phyloP scores from a whole-genome alignment of 2,888 invertebrate genomes.

The Rotaria magnacalcarata region DNA sequence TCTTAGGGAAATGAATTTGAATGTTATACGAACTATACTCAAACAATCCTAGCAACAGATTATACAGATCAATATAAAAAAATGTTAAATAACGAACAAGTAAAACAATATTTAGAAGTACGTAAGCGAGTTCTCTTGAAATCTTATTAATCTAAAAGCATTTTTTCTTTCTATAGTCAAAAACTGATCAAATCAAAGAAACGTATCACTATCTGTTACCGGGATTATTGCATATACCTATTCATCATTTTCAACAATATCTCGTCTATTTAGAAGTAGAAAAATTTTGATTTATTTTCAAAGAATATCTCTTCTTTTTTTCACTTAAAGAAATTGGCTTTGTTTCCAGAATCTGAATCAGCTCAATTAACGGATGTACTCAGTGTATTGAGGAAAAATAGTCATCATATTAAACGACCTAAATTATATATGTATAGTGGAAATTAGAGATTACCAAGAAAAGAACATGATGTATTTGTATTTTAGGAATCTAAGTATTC shows the following conservation, averaged over 20 bases:
- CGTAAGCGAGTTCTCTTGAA: background rate
- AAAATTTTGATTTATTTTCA: background rate
- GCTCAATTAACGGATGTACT: background rate
- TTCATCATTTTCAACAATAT: constrained; percentile 31
- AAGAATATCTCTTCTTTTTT: background rate
- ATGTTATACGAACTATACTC: constrained; percentile 26
- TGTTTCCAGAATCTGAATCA: background rate
- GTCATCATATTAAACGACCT: background rate
- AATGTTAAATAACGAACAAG: background rate
- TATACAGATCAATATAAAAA: background rate
- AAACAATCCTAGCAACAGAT: background rate
- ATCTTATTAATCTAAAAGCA: background rate
- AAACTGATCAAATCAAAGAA: background rate
- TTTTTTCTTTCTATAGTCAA: background rate
- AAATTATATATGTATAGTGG: background rate
- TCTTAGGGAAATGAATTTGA: constrained; percentile 12
- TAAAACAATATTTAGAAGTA: constrained; percentile 12
- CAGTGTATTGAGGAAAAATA: background rate
- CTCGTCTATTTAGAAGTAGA: background rate
- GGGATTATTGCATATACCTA: background rate
- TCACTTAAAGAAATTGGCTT: background rate
- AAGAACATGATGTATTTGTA: background rate
- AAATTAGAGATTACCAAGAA: background rate
- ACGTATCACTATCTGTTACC: constrained; percentile 11
- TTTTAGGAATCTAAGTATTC: constrained; percentile 1